Evolutionary conservation across 2,888 invertebrate species (phyloP).

Genomic region (Amiota communis): DNA sequence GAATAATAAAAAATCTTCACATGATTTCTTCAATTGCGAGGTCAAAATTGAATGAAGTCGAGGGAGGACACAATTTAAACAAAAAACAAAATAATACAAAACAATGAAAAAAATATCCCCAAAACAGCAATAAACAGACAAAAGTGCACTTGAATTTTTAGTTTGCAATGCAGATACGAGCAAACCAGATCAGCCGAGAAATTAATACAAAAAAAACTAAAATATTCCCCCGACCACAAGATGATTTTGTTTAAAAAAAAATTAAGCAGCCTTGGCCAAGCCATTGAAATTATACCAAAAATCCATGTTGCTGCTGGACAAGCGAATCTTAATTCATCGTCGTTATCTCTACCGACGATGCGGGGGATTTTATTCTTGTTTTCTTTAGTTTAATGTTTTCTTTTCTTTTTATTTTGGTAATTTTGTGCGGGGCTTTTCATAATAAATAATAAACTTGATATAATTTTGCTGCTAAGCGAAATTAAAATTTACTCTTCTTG

Average conservation of each 20-base stretch:
- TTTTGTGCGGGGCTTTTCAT: too few relatives aligned
- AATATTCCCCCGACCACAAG: constrained; percentile 21
- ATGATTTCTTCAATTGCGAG: constrained; percentile 8
- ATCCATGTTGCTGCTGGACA: background rate
- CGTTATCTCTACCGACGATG: too few relatives aligned
- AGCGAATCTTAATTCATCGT: background rate
- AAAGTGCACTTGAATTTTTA: background rate
- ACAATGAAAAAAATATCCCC: background rate
- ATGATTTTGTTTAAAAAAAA: background rate
- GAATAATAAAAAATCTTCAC: background rate
- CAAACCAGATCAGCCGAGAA: background rate
- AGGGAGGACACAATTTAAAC: constrained; percentile 3
- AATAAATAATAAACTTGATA: too few relatives aligned
- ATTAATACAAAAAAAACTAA: constrained; percentile 1
- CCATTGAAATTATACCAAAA: constrained; percentile 10
- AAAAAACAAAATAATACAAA: background rate
- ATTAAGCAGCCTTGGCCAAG: constrained; percentile 1
- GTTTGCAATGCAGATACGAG: constrained; percentile 9
- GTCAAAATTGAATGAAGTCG: constrained; percentile 4
- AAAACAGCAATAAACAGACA: too few relatives aligned
- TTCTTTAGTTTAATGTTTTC: too few relatives aligned
- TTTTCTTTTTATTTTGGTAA: too few relatives aligned
- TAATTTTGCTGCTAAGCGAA: too few relatives aligned
- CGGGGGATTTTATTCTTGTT: too few relatives aligned
- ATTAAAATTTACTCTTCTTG: too few relatives aligned